Conservation (phyloP, 2,888 invertebrate genomes). For the Colostygia pectinataria region DNA sequence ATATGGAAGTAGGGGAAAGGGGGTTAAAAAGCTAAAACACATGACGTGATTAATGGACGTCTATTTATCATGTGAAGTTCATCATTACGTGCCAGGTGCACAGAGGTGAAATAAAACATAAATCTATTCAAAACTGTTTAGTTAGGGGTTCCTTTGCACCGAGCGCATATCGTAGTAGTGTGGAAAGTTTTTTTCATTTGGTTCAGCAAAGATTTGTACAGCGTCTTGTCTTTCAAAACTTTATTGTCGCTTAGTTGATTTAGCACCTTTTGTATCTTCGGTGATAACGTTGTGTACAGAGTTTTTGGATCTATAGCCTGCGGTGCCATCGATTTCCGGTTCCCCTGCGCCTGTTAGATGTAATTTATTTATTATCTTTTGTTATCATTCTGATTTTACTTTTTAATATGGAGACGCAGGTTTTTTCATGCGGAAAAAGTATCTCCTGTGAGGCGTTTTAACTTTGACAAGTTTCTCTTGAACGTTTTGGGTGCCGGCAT, state of each 20-base stretch:
- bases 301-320: constrained; percentile 8
- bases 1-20: too few relatives aligned
- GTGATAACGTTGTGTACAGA: constrained; percentile 41
- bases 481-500: constrained; percentile 34
- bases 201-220: constrained; percentile 42
- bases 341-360: constrained; percentile 44
- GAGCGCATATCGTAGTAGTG: constrained; percentile 39
- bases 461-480: constrained; percentile 50
- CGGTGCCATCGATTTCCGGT: constrained; percentile 13
- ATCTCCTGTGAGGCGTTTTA: constrained; percentile 57
- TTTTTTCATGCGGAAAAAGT: constrained; percentile 53
- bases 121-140: constrained; percentile 4
- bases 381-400: not conserved
- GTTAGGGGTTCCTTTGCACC: constrained; percentile 37
- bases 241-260: constrained; percentile 47
- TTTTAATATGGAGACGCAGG: constrained; percentile 58
- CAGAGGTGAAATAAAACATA: constrained; percentile 5
- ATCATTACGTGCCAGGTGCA: too few relatives aligned
- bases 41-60: too few relatives aligned
- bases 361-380: constrained; percentile 32
- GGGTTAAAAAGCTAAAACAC: too few relatives aligned
- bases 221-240: constrained; percentile 43
- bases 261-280: constrained; percentile 50
- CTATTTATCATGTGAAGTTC: too few relatives aligned
- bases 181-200: constrained; percentile 53